Percentiles rank a stretch among this genome's conserved stretches.
Evolutionary conservation across 2,797 vertebrate species (phyloP).

Genomic region (Epinephelus awoara): DNA sequence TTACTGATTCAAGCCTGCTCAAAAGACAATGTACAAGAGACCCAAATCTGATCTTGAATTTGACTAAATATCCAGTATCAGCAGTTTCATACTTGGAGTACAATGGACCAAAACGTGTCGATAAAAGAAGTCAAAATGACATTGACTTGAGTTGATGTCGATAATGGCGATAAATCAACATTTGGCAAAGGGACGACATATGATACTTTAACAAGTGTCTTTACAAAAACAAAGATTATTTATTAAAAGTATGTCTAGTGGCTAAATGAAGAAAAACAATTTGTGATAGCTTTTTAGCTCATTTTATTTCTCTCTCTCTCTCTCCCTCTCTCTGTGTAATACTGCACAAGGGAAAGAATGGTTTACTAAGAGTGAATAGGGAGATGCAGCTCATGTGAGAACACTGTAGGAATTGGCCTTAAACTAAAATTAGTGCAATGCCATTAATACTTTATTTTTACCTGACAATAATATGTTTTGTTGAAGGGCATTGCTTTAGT

Average conservation of each 20-base stretch:
- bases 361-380: conserved; percentile 76
- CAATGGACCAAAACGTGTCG: conserved; percentile 73
- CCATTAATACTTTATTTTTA: conserved; percentile 39
- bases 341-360: conserved; percentile 87
- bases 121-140: conserved; percentile 68
- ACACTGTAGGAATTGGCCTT: conserved; percentile 20
- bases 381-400: conserved; percentile 34
- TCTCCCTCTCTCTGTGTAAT: conserved; percentile 75
- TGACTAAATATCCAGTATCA: conserved; percentile 59
- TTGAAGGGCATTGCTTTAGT: conserved; percentile 25
- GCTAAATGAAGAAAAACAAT: conserved; percentile 95
- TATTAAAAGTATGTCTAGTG: conserved; percentile 99
- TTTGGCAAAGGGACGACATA: conserved; percentile 94
- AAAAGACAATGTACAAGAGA: conserved; percentile 99
- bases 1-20: conserved; percentile 99
- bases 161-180: conserved; percentile 85
- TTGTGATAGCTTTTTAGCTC: conserved; percentile 92
- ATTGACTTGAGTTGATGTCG: conserved; percentile 70
- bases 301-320: conserved; percentile 77
- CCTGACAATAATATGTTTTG: conserved; percentile 21
- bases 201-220: conserved; percentile 99
- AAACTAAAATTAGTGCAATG: conserved; percentile 28
- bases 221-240: conserved; percentile 99
- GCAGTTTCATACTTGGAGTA: conserved; percentile 73
- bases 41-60: conserved; percentile 92